phyloP scores from a whole-genome alignment of 2,888 invertebrate species.

The Catocala nupta region DNA sequence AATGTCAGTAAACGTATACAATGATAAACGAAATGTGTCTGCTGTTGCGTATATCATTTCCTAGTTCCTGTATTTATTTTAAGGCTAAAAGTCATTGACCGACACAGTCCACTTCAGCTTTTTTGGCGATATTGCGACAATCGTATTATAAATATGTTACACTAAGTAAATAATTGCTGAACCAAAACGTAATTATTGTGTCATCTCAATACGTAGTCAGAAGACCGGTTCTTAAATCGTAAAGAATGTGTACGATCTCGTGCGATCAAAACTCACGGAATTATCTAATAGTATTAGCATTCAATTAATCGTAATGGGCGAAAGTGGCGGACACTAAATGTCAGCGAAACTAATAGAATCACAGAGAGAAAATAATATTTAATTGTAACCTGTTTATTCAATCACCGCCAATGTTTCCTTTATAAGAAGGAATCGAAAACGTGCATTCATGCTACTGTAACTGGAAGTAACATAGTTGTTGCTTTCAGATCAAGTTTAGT shows the following conservation, averaged over 20 bases:
- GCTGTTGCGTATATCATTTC: slow-evolving; percentile 64
- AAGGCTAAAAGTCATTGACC: slow-evolving; percentile 65
- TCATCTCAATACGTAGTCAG: slow-evolving; percentile 48
- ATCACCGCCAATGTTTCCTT: neutral
- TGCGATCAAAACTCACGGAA: slow-evolving; percentile 30
- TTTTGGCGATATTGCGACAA: slow-evolving; percentile 21
- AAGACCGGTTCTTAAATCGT: slow-evolving; percentile 57
- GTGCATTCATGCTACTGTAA: too few species aligned
- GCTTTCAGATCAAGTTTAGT: slow-evolving; percentile 13
- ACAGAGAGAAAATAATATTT: slow-evolving; percentile 1
- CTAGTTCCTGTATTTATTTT: slow-evolving; percentile 77
- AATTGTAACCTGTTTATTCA: neutral
- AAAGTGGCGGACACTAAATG: slow-evolving; percentile 50
- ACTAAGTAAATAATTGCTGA: slow-evolving; percentile 15
- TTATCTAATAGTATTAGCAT: slow-evolving; percentile 30
- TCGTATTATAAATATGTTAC: slow-evolving; percentile 1
- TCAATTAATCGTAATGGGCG: slow-evolving; percentile 56
- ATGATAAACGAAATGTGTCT: slow-evolving; percentile 60
- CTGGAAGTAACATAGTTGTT: neutral
- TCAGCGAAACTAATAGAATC: slow-evolving; percentile 30
- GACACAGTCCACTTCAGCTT: slow-evolving; percentile 45
- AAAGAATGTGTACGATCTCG: slow-evolving; percentile 48
- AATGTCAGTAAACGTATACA: slow-evolving; percentile 70
- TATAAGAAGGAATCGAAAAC: too few species aligned
- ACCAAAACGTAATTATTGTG: slow-evolving; percentile 55